These are phyloP conservation scores for Micromys minutus DNA, from an alignment of 2,113 vertebrate species.

Conservation along the genomic window DNA sequence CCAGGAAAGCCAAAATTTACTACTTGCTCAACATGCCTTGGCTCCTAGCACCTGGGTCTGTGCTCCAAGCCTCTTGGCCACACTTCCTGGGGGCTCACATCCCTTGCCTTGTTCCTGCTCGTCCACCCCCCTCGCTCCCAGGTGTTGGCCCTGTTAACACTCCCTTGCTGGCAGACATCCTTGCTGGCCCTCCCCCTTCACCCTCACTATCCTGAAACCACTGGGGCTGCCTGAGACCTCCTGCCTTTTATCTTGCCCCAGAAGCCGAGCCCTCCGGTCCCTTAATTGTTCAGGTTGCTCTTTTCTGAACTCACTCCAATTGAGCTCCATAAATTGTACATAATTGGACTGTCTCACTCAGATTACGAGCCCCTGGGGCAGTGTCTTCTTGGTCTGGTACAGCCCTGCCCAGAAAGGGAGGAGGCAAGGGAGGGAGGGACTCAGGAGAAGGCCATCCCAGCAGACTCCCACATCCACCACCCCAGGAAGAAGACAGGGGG, in stretches of 20 bases:
- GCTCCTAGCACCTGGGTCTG: conserved; percentile 47
- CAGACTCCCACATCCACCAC: neutral
- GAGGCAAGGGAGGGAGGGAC: neutral
- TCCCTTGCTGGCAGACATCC: conserved; percentile 59
- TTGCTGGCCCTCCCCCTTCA: conserved; percentile 7
- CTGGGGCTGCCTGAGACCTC: conserved; percentile 51
- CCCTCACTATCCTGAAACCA: conserved; percentile 64
- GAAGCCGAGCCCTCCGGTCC: conserved; percentile 72
- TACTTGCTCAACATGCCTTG: conserved; percentile 47
- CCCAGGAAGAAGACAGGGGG: conserved; percentile 9
- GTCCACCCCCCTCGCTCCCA: neutral
- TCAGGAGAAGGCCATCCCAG: conserved; percentile 31
- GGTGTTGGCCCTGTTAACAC: conserved; percentile 26
- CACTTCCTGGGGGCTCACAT: conserved; percentile 46
- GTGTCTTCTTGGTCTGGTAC: conserved; percentile 73
- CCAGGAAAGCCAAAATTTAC: conserved; percentile 33
- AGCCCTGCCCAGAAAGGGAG: conserved; percentile 61
- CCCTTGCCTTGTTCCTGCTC: conserved; percentile 46
- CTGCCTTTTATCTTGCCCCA: conserved; percentile 79
- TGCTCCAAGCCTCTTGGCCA: neutral
- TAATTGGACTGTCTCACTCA: conserved; percentile 78
- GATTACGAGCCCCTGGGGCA: conserved; percentile 76
- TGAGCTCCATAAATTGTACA: conserved; percentile 78
- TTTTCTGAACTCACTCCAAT: conserved; percentile 81
- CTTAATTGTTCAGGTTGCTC: conserved; percentile 76